Percentiles rank a stretch among this genome's conserved stretches.
Conservation (phyloP, 2,113 vertebrate species). For the Hippocampus guttulatus region DNA sequence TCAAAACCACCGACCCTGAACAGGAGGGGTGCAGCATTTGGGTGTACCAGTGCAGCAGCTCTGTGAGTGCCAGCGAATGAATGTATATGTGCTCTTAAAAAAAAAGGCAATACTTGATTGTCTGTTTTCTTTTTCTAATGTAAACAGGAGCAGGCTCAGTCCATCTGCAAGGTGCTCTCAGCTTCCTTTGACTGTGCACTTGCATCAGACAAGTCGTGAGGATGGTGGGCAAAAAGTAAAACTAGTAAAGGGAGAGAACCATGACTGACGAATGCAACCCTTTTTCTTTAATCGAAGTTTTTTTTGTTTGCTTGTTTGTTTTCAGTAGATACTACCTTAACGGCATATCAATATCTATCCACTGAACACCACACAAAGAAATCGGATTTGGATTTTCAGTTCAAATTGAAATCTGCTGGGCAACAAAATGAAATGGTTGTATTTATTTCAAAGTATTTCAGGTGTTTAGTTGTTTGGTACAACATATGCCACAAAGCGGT, state of each 20-base stretch:
- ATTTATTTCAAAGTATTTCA: neutral
- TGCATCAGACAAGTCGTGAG: slow-evolving; percentile 83
- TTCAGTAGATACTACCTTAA: neutral
- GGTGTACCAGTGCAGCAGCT: slow-evolving; percentile 93
- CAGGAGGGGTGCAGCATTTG: slow-evolving; percentile 88
- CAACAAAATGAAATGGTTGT: neutral
- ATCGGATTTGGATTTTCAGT: neutral
- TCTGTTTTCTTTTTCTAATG: neutral
- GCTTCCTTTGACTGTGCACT: slow-evolving; percentile 88
- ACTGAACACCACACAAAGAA: neutral
- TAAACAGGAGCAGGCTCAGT: slow-evolving; percentile 90
- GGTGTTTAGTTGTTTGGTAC: neutral
- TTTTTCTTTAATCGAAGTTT: neutral
- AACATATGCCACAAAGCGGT: neutral
- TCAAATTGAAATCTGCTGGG: neutral
- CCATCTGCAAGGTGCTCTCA: slow-evolving; percentile 93
- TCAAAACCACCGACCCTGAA: slow-evolving; percentile 86
- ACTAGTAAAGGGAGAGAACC: neutral
- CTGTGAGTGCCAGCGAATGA: slow-evolving; percentile 72
- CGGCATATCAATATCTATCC: neutral
- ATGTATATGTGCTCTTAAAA: neutral
- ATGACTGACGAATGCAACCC: neutral
- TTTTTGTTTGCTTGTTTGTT: neutral
- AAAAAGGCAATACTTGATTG: neutral
- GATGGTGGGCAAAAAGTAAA: neutral